Base-by-base conservation (phyloP, 2,113 vertebrate genomes). In the Dasyprocta punctata region DNA sequence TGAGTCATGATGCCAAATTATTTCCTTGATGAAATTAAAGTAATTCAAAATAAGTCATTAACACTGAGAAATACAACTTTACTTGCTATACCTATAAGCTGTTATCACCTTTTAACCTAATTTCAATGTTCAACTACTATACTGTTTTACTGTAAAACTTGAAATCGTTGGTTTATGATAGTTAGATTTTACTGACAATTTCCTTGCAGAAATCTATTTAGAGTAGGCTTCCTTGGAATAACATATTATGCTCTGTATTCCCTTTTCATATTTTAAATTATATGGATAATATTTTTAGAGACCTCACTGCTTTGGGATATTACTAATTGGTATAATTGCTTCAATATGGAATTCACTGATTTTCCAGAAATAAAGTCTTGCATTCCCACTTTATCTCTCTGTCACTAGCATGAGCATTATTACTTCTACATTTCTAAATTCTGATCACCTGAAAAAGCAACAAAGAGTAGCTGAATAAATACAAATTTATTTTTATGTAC, bases 1-100 rank as follows among this genome's bases (percentile, higher is more conserved):
- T 89, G 24, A 93, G 78, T 81, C n/a, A 61, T 83, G 47, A 78
- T 49, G 80, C 38, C 36, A 94, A 91, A 97, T 96, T 61, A 95
- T 84, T 92, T 94, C 36, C 77, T 41, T 87, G 20, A 41, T 44
- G 47, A 91, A 96, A 41, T 92, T 69, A 88, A 78, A 81, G 88
- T 82, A 93, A 94, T 71, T 28, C 56, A 87, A 92, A 96, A 90
- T 20, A 93, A 60, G 78, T 9, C 65, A 95, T 36, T 92, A 77
- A 71, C 41, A 92, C 11, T 16, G 38, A 89, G 13, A 81, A 44
- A 56, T 26, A 85, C 33, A 82, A 61, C 80, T 83, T 78, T 85
- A 36, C 12, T 73, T 89, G 71, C 80, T 78, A 86, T 1, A 63
- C 7, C 26, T 93, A 67, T 17, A 91, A 56, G 41, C 0, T 80